phyloP scores from a whole-genome alignment of 2,888 invertebrate genomes.

The Zygogramma bicolorata region DNA sequence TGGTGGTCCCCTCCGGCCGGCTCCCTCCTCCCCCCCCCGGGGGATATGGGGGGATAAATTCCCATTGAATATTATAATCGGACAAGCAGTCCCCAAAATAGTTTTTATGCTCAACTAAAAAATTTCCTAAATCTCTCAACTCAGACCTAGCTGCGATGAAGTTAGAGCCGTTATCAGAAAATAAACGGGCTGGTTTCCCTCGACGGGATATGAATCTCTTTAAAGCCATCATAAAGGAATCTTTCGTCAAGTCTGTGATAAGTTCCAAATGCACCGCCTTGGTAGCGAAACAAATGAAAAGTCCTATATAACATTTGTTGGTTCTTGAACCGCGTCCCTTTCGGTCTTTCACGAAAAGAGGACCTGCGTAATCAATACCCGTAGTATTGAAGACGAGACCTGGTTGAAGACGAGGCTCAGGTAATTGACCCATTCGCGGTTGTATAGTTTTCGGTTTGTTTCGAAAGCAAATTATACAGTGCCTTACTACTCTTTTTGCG shows the following conservation, averaged over 20 bases:
- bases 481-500: neutral
- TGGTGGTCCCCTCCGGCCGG: too few species aligned
- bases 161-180: conserved; percentile 31
- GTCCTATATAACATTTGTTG: conserved; percentile 1
- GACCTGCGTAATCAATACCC: neutral
- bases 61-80: conserved; percentile 49
- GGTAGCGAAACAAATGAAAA: conserved; percentile 19
- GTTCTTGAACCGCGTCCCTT: neutral
- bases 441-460: conserved; percentile 8
- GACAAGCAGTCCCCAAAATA: neutral
- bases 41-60: conserved; percentile 53
- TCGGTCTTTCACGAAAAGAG: neutral
- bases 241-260: conserved; percentile 9
- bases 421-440: conserved; percentile 6
- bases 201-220: conserved; percentile 24
- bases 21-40: too few species aligned
- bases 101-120: too few species aligned
- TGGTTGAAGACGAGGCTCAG: neutral
- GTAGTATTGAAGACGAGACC: neutral
- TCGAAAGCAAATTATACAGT: conserved; percentile 15
- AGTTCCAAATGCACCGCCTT: conserved; percentile 34
- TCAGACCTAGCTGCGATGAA: conserved; percentile 29
- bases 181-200: conserved; percentile 19
- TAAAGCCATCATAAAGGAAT: conserved; percentile 22
- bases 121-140: conserved; percentile 17